Evolutionary conservation across 2,113 vertebrate genomes (phyloP).

Genomic region (Amblyopsis rosae): DNA sequence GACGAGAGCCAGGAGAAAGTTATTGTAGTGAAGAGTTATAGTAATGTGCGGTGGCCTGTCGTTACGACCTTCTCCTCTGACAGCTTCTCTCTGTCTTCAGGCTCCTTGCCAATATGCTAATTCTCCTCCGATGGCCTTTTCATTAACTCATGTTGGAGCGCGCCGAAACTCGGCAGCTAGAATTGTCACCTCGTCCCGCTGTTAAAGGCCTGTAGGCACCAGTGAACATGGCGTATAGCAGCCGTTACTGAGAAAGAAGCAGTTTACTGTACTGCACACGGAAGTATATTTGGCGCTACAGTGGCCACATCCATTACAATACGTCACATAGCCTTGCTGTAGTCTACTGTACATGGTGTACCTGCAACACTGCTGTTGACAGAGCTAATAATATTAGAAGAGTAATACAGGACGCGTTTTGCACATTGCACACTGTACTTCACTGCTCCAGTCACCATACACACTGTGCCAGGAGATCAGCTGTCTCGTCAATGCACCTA

Average conservation of each 20-base stretch:
- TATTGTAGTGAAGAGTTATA: conserved; percentile 18
- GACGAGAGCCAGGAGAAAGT: conserved; percentile 11
- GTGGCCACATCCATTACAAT: background rate
- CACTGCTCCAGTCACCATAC: no score
- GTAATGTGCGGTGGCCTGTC: conserved; percentile 79
- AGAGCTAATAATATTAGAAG: no score
- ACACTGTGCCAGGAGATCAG: no score
- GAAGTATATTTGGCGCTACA: conserved; percentile 30
- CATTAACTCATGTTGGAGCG: conserved; percentile 50
- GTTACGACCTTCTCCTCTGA: conserved; percentile 77
- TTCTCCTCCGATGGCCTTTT: conserved; percentile 56
- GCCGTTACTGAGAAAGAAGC: conserved; percentile 48
- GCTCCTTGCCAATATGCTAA: conserved; percentile 58
- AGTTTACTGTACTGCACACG: conserved; percentile 47
- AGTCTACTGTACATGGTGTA: background rate
- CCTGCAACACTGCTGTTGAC: no score
- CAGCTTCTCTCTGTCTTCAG: conserved; percentile 74
- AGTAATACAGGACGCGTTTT: no score
- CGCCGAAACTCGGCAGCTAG: conserved; percentile 36
- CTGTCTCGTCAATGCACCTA: no score
- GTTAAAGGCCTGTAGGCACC: conserved; percentile 31
- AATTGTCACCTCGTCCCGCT: conserved; percentile 27
- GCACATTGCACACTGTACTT: no score
- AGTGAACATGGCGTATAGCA: conserved; percentile 25
- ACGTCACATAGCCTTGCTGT: background rate